phyloP scores from a whole-genome alignment of 2,888 invertebrate genomes.

The Crepidodera aurea region DNA sequence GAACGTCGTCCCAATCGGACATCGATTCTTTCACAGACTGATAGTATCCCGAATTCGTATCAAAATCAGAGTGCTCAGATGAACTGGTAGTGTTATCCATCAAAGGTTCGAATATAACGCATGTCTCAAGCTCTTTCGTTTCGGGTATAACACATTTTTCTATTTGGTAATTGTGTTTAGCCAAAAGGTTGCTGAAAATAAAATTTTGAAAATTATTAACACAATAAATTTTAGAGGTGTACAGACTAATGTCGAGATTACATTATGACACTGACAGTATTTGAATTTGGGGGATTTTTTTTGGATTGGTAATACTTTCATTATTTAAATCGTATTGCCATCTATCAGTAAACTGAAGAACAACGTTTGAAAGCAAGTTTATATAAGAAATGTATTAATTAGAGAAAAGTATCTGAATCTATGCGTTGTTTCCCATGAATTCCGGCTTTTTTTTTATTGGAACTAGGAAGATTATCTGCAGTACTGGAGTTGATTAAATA shows the following conservation, averaged over 20 bases:
- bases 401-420: no score
- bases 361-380: no score
- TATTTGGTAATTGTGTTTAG: conserved; percentile 50
- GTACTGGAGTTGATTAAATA: no score
- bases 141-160: conserved; percentile 53
- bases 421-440: no score
- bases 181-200: conserved; percentile 51
- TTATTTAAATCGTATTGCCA: no score
- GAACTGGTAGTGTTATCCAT: conserved; percentile 33
- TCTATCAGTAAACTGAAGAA: no score
- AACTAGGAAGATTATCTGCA: no score
- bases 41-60: conserved; percentile 29
- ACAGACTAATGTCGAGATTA: no score
- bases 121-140: conserved; percentile 45
- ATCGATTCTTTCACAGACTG: conserved; percentile 37
- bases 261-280: conserved; percentile 26
- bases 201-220: conserved; percentile 23
- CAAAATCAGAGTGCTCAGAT: conserved; percentile 43
- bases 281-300: conserved; percentile 4
- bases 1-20: conserved; percentile 47
- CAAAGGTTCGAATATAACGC: conserved; percentile 52
- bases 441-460: no score
- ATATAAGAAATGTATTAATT: no score
- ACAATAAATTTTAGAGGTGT: conserved; percentile 31
- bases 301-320: not conserved